These are phyloP conservation scores for Kradibia gibbosae DNA, from an alignment of 1,140 invertebrate genomes.

Conservation along the genomic window DNA sequence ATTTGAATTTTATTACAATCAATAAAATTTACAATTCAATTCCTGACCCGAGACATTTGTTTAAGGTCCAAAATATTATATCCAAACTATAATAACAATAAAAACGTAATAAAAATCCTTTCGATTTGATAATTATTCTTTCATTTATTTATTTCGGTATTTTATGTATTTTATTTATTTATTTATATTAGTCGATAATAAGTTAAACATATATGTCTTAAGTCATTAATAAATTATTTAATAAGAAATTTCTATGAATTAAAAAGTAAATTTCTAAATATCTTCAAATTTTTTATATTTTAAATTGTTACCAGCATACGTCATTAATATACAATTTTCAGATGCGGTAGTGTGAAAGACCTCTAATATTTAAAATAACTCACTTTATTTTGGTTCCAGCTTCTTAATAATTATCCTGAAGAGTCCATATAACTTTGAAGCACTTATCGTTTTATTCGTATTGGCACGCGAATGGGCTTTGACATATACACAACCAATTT, in stretches of 20 bases:
- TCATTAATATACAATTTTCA: neutral
- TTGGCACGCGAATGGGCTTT: constrained; percentile 10
- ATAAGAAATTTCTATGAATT: neutral
- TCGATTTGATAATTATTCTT: too few species aligned
- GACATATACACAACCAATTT: neutral
- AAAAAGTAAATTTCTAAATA: neutral
- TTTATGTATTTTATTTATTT: too few species aligned
- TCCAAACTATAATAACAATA: too few species aligned
- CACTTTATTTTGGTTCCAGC: neutral
- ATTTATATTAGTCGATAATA: too few species aligned
- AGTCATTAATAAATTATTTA: neutral
- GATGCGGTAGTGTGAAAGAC: constrained; percentile 12
- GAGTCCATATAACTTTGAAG: constrained; percentile 21
- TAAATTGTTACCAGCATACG: neutral
- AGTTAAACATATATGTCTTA: too few species aligned
- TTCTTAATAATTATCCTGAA: neutral
- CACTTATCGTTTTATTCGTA: constrained; percentile 7
- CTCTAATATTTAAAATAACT: neutral
- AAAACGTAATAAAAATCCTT: too few species aligned
- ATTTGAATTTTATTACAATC: too few species aligned
- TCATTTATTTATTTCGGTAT: too few species aligned
- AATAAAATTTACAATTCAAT: too few species aligned
- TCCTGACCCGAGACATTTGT: too few species aligned
- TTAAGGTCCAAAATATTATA: too few species aligned
- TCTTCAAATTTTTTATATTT: neutral